These are phyloP conservation scores for Sterrhoptilus dennistouni DNA, from an alignment of 2,113 vertebrate species.

Conservation along the genomic window DNA sequence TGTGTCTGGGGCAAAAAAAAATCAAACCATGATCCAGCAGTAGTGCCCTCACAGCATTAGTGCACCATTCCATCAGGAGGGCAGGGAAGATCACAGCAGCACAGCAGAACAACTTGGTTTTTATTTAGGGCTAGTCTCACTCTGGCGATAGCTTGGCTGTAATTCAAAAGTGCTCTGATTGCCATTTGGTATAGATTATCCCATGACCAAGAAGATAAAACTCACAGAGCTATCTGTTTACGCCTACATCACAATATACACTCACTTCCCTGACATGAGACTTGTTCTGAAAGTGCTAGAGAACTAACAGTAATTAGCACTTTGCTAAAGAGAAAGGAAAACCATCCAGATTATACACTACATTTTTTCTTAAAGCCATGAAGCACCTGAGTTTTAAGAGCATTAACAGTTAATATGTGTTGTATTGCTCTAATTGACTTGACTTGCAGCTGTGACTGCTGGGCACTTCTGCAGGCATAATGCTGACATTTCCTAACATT, in stretches of 20 bases:
- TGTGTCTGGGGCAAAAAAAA: neutral
- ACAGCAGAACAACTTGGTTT: neutral
- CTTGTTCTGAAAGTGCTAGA: neutral
- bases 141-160: neutral
- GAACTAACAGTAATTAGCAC: neutral
- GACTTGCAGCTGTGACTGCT: neutral
- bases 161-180: neutral
- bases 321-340: neutral
- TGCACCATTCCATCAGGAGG: fast-evolving
- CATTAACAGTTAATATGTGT: neutral
- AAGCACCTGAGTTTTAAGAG: neutral
- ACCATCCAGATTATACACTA: neutral
- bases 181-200: neutral
- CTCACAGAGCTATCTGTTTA: fast-evolving
- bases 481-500: neutral
- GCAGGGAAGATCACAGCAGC: fast-evolving
- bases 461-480: neutral
- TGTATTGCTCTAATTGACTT: neutral
- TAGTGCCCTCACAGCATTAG: fast-evolving
- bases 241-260: neutral
- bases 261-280: neutral
- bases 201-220: neutral
- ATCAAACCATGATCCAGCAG: neutral
- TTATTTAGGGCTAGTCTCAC: neutral
- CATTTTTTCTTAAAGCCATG: neutral